These are phyloP conservation scores for Myotis vivesi DNA, from an alignment of 2,797 vertebrate genomes.

Conservation along the genomic window DNA sequence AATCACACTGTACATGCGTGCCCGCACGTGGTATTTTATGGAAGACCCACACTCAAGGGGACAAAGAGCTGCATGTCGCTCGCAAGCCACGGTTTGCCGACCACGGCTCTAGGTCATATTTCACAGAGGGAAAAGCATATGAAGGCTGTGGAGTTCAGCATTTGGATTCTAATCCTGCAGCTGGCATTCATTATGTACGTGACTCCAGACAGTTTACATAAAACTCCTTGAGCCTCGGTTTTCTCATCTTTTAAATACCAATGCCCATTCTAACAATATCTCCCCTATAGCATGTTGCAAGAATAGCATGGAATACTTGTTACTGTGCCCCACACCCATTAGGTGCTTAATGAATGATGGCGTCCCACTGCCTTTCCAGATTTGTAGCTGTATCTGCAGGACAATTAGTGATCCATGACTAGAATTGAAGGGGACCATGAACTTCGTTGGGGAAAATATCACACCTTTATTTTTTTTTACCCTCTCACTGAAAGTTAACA, in stretches of 20 bases:
- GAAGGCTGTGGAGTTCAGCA: not conserved
- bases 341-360: not conserved
- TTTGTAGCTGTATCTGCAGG: not conserved
- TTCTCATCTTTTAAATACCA: not conserved
- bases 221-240: not conserved
- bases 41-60: no score
- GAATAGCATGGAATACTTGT: not conserved
- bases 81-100: no score
- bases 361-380: not conserved
- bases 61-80: no score
- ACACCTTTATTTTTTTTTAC: not conserved
- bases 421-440: not conserved
- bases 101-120: not conserved
- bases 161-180: not conserved
- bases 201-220: not conserved
- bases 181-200: not conserved
- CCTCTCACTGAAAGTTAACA: not conserved
- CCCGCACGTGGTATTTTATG: no score
- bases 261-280: not conserved
- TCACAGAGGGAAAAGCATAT: not conserved
- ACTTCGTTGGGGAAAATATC: not conserved
- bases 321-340: not conserved
- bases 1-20: no score
- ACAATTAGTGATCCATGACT: not conserved
- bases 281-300: not conserved